Base-by-base conservation (phyloP, 2,888 invertebrate genomes). In the Tenthredo livida region DNA sequence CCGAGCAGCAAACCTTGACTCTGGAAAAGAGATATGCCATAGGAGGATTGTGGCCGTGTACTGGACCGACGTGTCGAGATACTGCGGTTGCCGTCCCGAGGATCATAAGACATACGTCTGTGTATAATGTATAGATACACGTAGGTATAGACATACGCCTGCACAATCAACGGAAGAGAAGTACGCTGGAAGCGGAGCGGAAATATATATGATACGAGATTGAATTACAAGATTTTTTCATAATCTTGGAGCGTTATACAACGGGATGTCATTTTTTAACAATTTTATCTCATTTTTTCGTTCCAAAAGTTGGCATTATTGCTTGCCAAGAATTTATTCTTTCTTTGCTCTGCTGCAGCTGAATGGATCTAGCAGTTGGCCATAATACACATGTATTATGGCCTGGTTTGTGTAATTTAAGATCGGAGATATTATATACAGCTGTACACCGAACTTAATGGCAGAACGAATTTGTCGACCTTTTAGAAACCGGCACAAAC, bases 1-100 rank as follows among this genome's bases (percentile, higher is more conserved):
- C 91, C 91, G 90, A 92, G 91, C 91, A 91, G 91, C 91, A 92
- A 92, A 92, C 92, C 91, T 92, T 89, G 90, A 88, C 90, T 89
- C 88, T 84, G 73, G 84, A 86, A 86, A 85, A 82, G 58, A 58
- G 61, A 58, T 25, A 40, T 15, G 58, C 21, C 37, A 17, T 33
- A 50, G 29, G 7, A 33, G 54, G 78, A 70, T 77, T 54, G 58
- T 80, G 80, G 61, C 50, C 47, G 25, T 77, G 77, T 29, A n/a
- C 50, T 29, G 77, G 77, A 54, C 50, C 77, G 15, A 67, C 15
- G 40, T 21, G 73, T 73, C 25, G 25, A 73, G 73, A 73, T 73
- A 50, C 50, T 77, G 77, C 77, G 77, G 77, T 54, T 50, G 77
- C 77, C 33, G 33, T 29, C 47, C 47, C 77, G 77, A 25, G 50